A percentile compares a stretch with the other conserved stretches of the same genome.
These are phyloP conservation scores for Sinocyclocheilus anophthalmus DNA, from an alignment of 2,113 vertebrate species.

Conservation along the genomic window DNA sequence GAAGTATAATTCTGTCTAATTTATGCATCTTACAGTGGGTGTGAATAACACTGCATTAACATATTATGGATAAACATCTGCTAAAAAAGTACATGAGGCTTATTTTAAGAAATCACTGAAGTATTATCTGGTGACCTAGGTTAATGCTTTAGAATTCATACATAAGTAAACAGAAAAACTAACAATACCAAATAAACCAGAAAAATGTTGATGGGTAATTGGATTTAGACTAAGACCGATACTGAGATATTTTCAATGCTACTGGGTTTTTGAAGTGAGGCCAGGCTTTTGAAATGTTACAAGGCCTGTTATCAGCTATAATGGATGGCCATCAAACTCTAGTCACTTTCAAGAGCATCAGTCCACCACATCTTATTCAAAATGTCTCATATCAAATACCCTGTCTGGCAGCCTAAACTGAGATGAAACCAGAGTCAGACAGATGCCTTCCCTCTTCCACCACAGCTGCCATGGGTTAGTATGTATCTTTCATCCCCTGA, in stretches of 20 bases:
- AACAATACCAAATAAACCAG: neutral
- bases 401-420: slow-evolving; percentile 40
- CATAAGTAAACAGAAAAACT: neutral
- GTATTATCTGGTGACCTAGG: neutral
- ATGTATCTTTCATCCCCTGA: slow-evolving; percentile 42
- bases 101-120: slow-evolving; percentile 1
- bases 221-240: neutral
- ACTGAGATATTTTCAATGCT: neutral
- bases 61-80: slow-evolving; percentile 13
- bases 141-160: neutral
- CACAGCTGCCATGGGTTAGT: slow-evolving; percentile 37
- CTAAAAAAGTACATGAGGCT: neutral
- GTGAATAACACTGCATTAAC: slow-evolving; percentile 20
- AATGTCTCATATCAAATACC: slow-evolving; percentile 24
- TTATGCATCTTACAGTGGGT: slow-evolving; percentile 1
- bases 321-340: slow-evolving; percentile 9
- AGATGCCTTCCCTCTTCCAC: slow-evolving; percentile 36
- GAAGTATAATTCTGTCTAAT: neutral
- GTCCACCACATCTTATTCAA: slow-evolving; percentile 14
- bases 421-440: slow-evolving; percentile 48
- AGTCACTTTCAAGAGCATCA: slow-evolving; percentile 35
- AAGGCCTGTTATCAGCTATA: neutral
- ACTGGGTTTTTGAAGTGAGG: neutral
- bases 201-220: neutral
- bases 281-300: slow-evolving; percentile 7